Percentiles rank a stretch among this genome's conserved stretches.
phyloP scores from a whole-genome alignment of 2,113 vertebrate species.

The Atractosteus spatula region DNA sequence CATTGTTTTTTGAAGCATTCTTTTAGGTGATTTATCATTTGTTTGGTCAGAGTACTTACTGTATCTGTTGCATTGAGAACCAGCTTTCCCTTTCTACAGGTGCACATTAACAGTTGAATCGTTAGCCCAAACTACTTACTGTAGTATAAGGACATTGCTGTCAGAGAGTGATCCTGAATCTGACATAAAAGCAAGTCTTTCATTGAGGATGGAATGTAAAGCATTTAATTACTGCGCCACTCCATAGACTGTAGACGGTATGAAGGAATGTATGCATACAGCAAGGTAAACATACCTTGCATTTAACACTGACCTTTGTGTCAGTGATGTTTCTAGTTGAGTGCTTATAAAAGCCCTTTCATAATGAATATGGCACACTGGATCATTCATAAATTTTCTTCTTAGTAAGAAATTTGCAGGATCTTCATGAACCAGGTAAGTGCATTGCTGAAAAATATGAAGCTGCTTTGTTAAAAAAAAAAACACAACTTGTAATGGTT shows the following conservation, averaged over 20 bases:
- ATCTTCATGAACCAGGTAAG: neutral
- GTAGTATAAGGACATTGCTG: neutral
- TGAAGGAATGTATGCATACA: conserved; percentile 4
- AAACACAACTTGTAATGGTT: no score
- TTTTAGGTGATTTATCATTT: no score
- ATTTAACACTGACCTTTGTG: neutral
- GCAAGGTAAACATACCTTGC: neutral
- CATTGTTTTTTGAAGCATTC: no score
- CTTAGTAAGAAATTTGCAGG: neutral
- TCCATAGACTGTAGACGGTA: neutral
- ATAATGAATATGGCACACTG: neutral
- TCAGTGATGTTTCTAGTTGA: neutral
- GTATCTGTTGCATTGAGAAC: no score
- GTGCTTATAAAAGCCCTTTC: neutral
- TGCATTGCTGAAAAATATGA: neutral
- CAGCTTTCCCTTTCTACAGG: no score
- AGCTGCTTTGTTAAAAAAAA: no score
- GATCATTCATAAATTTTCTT: neutral
- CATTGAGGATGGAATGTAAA: neutral
- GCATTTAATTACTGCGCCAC: neutral
- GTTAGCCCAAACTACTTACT: neutral
- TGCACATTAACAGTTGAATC: neutral
- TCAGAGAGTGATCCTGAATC: neutral
- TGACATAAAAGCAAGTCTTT: no score
- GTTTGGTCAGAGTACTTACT: no score